phyloP scores from a whole-genome alignment of 2,888 invertebrate genomes.

The Panorpa germanica region DNA sequence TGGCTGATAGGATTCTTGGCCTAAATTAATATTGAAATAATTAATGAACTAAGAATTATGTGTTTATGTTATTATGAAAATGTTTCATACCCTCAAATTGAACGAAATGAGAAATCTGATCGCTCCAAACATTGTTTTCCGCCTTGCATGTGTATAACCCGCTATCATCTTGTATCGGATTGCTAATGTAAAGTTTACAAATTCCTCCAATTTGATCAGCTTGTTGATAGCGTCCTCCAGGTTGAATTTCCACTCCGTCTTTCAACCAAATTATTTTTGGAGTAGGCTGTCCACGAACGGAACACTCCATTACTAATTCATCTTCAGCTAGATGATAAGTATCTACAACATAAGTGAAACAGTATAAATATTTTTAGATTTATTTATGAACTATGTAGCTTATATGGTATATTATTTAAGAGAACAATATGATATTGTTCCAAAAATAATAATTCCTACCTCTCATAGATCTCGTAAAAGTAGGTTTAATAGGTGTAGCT shows the following conservation, averaged over 20 bases:
- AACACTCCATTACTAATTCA: constrained; percentile 59
- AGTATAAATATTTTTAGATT: background rate
- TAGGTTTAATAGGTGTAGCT: constrained; percentile 45
- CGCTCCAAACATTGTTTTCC: constrained; percentile 49
- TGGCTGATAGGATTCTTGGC: constrained; percentile 23
- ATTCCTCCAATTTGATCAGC: constrained; percentile 54
- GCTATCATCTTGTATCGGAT: constrained; percentile 46
- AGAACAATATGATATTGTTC: background rate
- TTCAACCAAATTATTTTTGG: constrained; percentile 62
- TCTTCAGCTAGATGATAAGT: constrained; percentile 51
- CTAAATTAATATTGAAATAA: constrained; percentile 12
- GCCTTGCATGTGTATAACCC: constrained; percentile 61
- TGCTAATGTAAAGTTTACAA: constrained; percentile 44
- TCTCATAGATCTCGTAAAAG: constrained; percentile 53
- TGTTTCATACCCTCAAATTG: constrained; percentile 35
- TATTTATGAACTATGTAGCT: constrained; percentile 13
- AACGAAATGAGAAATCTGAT: constrained; percentile 55
- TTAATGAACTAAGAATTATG: too few relatives aligned
- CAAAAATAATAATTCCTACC: constrained; percentile 26
- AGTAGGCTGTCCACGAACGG: constrained; percentile 52
- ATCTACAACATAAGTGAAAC: constrained; percentile 28
- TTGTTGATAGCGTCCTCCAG: constrained; percentile 38
- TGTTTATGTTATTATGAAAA: constrained; percentile 18
- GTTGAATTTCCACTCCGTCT: constrained; percentile 35
- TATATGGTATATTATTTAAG: background rate